Percentiles rank a stretch among this genome's conserved stretches.
Evolutionary conservation across 2,888 invertebrate genomes (phyloP).

Genomic region (Melipona bicolor): DNA sequence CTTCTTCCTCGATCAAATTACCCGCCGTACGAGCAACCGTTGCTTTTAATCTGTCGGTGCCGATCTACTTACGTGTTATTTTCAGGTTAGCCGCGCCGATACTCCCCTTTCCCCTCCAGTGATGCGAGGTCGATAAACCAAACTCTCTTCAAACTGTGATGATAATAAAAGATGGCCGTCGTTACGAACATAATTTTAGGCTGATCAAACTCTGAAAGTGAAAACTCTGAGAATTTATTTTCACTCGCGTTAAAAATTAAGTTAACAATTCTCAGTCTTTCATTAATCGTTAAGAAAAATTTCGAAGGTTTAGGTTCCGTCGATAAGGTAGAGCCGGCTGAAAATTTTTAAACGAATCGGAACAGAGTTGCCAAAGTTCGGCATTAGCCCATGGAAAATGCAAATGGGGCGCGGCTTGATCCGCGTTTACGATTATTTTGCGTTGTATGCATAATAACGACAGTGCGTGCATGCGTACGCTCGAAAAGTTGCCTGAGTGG

Average conservation of each 20-base stretch:
- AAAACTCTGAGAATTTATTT: no score
- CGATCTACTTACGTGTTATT: background rate
- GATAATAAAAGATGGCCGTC: background rate
- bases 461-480: conserved; percentile 49
- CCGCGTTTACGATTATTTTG: conserved; percentile 75
- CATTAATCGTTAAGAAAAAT: no score
- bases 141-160: background rate
- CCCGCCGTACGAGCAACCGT: conserved; percentile 1
- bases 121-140: background rate
- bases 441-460: conserved; percentile 76
- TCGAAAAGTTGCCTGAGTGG: conserved; percentile 51
- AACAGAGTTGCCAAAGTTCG: conserved; percentile 30
- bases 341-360: conserved; percentile 12
- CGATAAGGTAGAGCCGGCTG: background rate
- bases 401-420: conserved; percentile 66
- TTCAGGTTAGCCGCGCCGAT: background rate
- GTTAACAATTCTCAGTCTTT: no score
- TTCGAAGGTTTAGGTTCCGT: no score
- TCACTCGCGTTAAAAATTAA: no score
- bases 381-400: conserved; percentile 56
- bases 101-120: background rate
- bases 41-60: conserved; percentile 2
- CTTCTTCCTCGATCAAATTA: conserved; percentile 10
- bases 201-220: background rate
- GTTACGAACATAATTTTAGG: background rate